Base-by-base conservation (phyloP, 1,140 invertebrate genomes). In the Drosophila lini region DNA sequence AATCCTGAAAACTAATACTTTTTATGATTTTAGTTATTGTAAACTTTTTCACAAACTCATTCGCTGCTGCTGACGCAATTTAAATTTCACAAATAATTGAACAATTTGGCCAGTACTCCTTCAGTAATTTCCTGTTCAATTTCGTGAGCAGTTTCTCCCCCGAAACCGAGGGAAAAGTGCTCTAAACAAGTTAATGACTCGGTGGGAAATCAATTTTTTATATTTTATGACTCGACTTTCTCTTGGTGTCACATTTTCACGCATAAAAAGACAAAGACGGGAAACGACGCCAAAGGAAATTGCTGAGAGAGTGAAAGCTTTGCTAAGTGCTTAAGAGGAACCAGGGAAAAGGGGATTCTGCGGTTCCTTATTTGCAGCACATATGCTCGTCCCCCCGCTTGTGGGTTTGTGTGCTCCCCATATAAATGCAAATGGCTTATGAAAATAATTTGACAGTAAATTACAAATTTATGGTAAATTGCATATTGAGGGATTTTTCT, bases 391-490 rank as follows among this genome's bases (percentile, higher is more conserved):
- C 15, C 42, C 38, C 19, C 19, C 10, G 22, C 11, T 32, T 57
- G 47, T 19, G 41, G 45, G 53, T 36, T 53, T 48, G 56, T 67
- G 45, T 38, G 50, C 47, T 28, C 45, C 52, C 84, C 74, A 81
- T 78, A 85, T 81, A 90, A 90, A 88, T 90, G 88, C 71, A 90
- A 90, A 86, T 90, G 78, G 81, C 86, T 90, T 90, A 85, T 80
- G 81, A 85, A 90, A 85, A 82, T 90, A 85, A 90, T 86, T 90
- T 90, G 80, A 64, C 78, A 73, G 80, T 86, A 90, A 90, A 91
- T 88, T 83, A 83, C 83, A 83, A 86, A 86, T 91, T 81, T 90
- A 90, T 90, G 83, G 82, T 91, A 83, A 90, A 88, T 88, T 85
- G 86, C 86, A 90, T 90, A 90, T 90, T 90, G 86, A 90, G 65